Evolutionary conservation across 1,140 invertebrate genomes (phyloP).

Genomic region (Limonius californicus): DNA sequence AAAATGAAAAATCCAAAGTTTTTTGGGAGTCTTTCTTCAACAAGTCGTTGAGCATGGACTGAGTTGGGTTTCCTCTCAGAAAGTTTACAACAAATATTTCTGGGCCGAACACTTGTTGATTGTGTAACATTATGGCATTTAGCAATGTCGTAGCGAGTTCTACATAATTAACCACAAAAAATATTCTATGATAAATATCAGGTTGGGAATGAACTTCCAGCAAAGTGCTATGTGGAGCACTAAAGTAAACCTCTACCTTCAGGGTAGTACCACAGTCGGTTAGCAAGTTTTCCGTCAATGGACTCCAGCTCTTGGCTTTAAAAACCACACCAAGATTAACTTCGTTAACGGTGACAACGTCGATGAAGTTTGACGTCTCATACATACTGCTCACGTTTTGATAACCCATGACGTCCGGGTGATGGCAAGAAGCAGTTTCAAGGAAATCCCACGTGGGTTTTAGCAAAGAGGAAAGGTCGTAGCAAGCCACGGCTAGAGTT

Average conservation of each 20-base stretch:
- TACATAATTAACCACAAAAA: constrained; percentile 1
- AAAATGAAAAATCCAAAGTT: not conserved
- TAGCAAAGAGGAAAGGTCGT: constrained; percentile 30
- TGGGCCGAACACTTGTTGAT: not conserved
- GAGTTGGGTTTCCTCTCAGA: not conserved
- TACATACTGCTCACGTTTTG: not conserved
- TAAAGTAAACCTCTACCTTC: constrained; percentile 14
- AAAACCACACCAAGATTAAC: not conserved
- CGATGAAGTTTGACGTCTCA: not conserved
- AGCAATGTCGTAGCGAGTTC: not conserved
- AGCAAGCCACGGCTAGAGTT: constrained; percentile 26
- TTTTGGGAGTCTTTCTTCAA: not conserved
- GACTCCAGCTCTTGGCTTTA: not conserved
- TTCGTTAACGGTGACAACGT: constrained; percentile 1
- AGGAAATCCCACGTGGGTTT: constrained; percentile 25
- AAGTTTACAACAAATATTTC: not conserved
- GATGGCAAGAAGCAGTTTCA: constrained; percentile 8
- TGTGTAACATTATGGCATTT: constrained; percentile 1
- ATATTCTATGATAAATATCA: not conserved
- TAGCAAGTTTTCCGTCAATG: not conserved
- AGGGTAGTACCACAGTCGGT: constrained; percentile 6
- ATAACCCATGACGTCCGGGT: constrained; percentile 12
- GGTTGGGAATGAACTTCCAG: not conserved
- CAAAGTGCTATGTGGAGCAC: constrained; percentile 7
- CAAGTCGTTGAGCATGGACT: not conserved